Conservation (phyloP, 2,888 invertebrate genomes). For the Phorcus lineatus region DNA sequence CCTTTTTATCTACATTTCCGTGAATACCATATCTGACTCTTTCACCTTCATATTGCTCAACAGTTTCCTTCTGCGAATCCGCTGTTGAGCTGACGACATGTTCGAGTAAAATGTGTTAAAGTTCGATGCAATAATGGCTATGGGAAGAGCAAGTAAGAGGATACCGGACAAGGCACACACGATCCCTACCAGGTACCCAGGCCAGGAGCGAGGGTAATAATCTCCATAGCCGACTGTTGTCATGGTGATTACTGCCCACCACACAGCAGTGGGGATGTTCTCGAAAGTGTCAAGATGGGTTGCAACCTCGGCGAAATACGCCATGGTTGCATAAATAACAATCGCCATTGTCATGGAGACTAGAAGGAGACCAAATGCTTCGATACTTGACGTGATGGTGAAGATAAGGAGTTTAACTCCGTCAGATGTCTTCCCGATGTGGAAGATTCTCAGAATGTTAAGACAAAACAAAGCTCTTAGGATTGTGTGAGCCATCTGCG, state of each 20-base stretch:
- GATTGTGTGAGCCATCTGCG: background rate
- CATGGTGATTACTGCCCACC: background rate
- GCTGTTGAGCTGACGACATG: background rate
- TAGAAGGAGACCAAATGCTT: background rate
- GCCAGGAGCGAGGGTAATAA: background rate
- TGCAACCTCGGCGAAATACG: background rate
- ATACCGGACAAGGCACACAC: background rate
- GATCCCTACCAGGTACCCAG: background rate
- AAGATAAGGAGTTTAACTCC: background rate
- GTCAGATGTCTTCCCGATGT: background rate
- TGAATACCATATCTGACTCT: too few species aligned
- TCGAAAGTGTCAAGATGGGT: background rate
- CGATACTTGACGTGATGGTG: background rate
- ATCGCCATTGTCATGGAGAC: slow-evolving; percentile 1
- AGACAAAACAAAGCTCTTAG: background rate
- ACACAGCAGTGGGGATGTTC: background rate
- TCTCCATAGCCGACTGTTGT: background rate
- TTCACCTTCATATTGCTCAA: too few species aligned
- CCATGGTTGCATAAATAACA: background rate
- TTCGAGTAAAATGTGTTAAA: background rate
- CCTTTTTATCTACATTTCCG: too few species aligned
- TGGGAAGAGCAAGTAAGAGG: background rate
- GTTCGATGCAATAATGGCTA: background rate
- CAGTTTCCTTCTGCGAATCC: background rate
- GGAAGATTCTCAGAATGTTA: background rate